Conservation (phyloP, 2,888 invertebrate genomes). For the Lycocerus yunnanus region DNA sequence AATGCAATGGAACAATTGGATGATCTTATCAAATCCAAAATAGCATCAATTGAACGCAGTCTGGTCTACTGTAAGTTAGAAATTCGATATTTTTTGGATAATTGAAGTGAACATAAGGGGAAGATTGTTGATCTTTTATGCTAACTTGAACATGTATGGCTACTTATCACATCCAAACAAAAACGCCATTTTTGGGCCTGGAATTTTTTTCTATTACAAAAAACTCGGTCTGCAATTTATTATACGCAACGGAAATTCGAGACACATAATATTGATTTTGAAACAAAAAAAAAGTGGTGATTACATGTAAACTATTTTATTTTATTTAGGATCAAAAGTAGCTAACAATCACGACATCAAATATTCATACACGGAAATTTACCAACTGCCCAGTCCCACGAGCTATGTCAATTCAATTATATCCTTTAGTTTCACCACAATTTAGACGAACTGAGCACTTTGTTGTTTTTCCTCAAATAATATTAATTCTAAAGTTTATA, state of each 20-base stretch:
- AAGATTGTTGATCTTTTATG: slow-evolving; percentile 33
- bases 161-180: slow-evolving; percentile 31
- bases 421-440: background rate
- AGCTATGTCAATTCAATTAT: slow-evolving; percentile 24
- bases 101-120: slow-evolving; percentile 31
- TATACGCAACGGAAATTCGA: background rate
- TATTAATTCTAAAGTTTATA: background rate
- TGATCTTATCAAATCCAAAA: background rate
- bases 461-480: background rate
- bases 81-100: slow-evolving; percentile 31
- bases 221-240: background rate
- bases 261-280: background rate
- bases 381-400: slow-evolving; percentile 24
- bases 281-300: background rate
- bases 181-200: background rate
- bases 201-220: background rate
- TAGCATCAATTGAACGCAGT: background rate
- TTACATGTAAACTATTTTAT: background rate
- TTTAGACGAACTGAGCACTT: background rate
- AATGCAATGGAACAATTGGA: background rate
- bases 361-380: slow-evolving; percentile 13
- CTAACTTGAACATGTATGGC: slow-evolving; percentile 32
- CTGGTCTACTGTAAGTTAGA: slow-evolving; percentile 9
- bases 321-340: background rate
- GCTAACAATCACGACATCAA: background rate